phyloP scores from a whole-genome alignment of 2,888 invertebrate species.

The Synergus japonicus region DNA sequence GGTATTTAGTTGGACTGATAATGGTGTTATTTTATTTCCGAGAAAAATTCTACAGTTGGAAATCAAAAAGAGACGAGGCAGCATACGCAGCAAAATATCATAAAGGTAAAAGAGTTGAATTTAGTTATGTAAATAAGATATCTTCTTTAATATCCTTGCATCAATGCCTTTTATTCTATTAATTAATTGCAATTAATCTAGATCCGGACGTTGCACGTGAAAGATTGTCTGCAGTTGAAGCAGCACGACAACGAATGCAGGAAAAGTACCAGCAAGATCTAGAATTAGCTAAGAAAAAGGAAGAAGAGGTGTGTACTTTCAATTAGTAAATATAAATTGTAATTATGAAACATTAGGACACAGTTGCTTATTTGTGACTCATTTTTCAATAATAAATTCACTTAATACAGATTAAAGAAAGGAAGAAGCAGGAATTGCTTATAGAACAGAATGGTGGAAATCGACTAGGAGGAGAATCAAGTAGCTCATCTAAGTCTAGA shows the following conservation, averaged over 20 bases:
- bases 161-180: background rate
- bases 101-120: constrained; percentile 72
- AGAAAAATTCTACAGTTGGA: constrained; percentile 71
- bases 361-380: constrained; percentile 36
- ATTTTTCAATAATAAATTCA: constrained; percentile 39
- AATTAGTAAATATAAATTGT: constrained; percentile 32
- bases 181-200: too few relatives aligned
- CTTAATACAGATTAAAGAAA: constrained; percentile 68
- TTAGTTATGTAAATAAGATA: background rate
- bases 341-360: background rate
- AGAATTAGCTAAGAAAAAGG: constrained; percentile 69
- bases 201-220: constrained; percentile 77
- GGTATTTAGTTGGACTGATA: constrained; percentile 72
- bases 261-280: constrained; percentile 73
- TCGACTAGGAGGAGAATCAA: constrained; percentile 39
- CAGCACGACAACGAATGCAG: constrained; percentile 75
- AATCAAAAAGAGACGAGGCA: constrained; percentile 68
- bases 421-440: constrained; percentile 67
- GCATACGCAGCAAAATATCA: constrained; percentile 78
- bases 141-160: background rate
- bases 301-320: constrained; percentile 71
- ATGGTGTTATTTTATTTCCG: constrained; percentile 69
- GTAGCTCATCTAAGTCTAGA: constrained; percentile 44
- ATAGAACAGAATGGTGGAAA: constrained; percentile 38
- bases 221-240: constrained; percentile 73